These are phyloP conservation scores for Diachrysia chrysitis DNA, from an alignment of 2,888 invertebrate genomes.

Conservation along the genomic window DNA sequence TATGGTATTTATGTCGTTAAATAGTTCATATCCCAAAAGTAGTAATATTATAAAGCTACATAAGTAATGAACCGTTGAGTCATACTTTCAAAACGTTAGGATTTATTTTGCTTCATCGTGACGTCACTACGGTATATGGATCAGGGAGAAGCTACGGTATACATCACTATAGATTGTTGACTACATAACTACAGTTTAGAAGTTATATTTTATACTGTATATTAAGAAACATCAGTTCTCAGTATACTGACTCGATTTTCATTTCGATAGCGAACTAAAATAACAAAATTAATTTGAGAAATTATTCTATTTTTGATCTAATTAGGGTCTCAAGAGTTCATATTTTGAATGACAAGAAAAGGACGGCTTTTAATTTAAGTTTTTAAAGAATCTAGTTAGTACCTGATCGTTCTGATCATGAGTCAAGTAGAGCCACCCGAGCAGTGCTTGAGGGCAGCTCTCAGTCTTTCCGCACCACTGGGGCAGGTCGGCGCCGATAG, in stretches of 20 bases:
- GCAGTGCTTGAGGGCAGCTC: conserved; percentile 78
- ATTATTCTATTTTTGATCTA: conserved; percentile 51
- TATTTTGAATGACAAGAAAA: not conserved
- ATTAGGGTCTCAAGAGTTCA: conserved; percentile 27
- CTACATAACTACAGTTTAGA: conserved; percentile 11
- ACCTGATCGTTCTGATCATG: conserved; percentile 86
- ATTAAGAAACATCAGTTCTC: conserved; percentile 12
- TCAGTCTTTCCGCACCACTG: conserved; percentile 85
- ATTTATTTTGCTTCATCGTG: conserved; percentile 52
- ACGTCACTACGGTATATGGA: conserved; percentile 48
- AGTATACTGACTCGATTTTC: not conserved
- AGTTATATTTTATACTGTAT: conserved; percentile 10
- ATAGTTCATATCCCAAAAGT: conserved; percentile 8
- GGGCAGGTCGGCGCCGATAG: conserved; percentile 81
- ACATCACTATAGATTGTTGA: conserved; percentile 21
- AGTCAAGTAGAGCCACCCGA: conserved; percentile 83
- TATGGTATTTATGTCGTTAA: conserved; percentile 10
- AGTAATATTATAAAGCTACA: conserved; percentile 28
- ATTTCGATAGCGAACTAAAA: not conserved
- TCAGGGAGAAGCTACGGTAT: conserved; percentile 44
- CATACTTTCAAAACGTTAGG: conserved; percentile 47
- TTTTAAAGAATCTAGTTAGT: conserved; percentile 27
- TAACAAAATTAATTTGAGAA: conserved; percentile 12
- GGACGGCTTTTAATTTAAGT: not conserved
- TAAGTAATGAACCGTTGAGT: conserved; percentile 39